phyloP scores from a whole-genome alignment of 2,888 invertebrate species.

The Bellardia pandia region DNA sequence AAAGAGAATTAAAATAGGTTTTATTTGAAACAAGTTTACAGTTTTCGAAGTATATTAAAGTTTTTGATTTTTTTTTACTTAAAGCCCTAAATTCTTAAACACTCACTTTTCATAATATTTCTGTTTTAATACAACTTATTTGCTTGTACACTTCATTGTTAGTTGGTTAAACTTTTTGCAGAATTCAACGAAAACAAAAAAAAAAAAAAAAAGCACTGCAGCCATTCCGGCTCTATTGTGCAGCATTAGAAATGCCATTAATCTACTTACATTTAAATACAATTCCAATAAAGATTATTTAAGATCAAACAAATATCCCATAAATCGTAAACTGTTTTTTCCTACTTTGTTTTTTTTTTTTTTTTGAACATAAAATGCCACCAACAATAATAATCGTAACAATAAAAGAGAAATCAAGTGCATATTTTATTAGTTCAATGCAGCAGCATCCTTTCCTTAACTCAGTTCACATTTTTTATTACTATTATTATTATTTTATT shows the following conservation, averaged over 20 bases:
- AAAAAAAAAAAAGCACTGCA: not conserved
- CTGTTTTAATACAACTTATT: too few relatives aligned
- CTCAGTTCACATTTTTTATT: not conserved
- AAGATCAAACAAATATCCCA: conserved; percentile 28
- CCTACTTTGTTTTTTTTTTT: not conserved
- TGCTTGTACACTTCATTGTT: not conserved
- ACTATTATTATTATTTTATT: conserved; percentile 23
- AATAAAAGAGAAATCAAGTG: conserved; percentile 67
- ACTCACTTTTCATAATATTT: too few relatives aligned
- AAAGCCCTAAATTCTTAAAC: too few relatives aligned
- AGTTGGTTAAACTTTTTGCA: not conserved
- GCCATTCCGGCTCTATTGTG: not conserved
- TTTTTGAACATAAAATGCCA: conserved; percentile 43
- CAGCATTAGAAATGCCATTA: conserved; percentile 30
- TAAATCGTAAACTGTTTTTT: conserved; percentile 27
- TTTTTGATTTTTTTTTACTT: too few relatives aligned
- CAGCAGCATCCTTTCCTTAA: conserved; percentile 42
- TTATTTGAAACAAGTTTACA: too few relatives aligned
- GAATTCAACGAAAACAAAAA: too few relatives aligned
- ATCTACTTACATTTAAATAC: conserved; percentile 48
- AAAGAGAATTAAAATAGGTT: too few relatives aligned
- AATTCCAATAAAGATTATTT: conserved; percentile 51
- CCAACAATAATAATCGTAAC: conserved; percentile 45
- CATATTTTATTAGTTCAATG: conserved; percentile 67
- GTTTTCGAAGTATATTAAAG: too few relatives aligned